Evolutionary conservation across 1,140 invertebrate genomes (phyloP), one percentile per base, ranked within the genome.

Genomic region (Medauroidea extradentata): DNA sequence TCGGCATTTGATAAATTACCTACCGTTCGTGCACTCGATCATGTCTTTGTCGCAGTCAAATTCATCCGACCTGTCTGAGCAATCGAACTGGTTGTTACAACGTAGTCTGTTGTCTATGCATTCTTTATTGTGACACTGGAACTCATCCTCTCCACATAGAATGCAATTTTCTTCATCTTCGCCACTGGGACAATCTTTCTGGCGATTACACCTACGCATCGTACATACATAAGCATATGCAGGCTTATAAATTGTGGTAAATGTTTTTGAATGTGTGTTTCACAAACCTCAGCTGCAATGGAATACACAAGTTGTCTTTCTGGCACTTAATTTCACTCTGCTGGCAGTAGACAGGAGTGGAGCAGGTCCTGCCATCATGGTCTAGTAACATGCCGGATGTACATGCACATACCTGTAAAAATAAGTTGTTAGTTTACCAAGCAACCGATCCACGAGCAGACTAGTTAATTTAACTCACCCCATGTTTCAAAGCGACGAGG

Each of bases 191-290:
- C 85, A 87, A 67, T 87, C 84, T 50, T 74, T 68, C 27, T 76
- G 71, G 1, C 76, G 76, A 71, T 88, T 83, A 69, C 86, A 87
- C 21, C 62, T 63, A 2, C n/a, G n/a, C n/a, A n/a, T n/a, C n/a
- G n/a, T n/a, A n/a, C n/a, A n/a, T n/a, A n/a, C n/a, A n/a, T n/a
- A n/a, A n/a, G n/a, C n/a, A n/a, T n/a, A n/a, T n/a, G n/a, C n/a
- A n/a, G n/a, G n/a, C n/a, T n/a, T n/a, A n/a, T n/a, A n/a, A n/a
- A n/a, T n/a, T n/a, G n/a, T n/a, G n/a, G n/a, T n/a, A n/a, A n/a
- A n/a, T n/a, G n/a, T n/a, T n/a, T n/a, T n/a, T n/a, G n/a, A 49
- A 5, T 25, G 42, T 24, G 14, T 50, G 11, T 13, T 51, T 29
- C 0, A 82, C 65, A 16, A 52, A 60, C 61, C 56, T 46, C 44